Base-by-base conservation (phyloP, 2,888 invertebrate species). In the Cataglyphis albicans region DNA sequence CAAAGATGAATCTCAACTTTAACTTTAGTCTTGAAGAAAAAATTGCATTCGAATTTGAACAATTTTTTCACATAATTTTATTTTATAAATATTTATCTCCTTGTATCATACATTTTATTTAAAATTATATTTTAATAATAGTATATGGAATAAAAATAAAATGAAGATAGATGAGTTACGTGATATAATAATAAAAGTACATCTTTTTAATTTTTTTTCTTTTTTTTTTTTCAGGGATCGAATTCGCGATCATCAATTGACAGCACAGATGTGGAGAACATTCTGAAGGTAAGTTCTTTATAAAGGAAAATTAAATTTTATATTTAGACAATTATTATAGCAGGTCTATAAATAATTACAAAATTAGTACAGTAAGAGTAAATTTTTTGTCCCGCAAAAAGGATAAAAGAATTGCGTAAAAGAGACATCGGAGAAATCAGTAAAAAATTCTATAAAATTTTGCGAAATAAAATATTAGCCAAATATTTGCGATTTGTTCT, bases 251-350 rank as follows among this genome's bases (percentile, higher is more conserved):
- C 67, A 10, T 21, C 95, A 91, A 95, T 96, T 91, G 96, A 96
- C 93, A 96, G 95, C 93, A 95, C 95, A 88, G 95, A 95, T 90
- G 96, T 97, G 93, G 96, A 97, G 94, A 96, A 96, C 94, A 97
- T 97, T 93, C 95, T 97, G 92, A 97, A 96, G 96, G 97, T 97
- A 94, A 94, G 93, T 89, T 2, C 4, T 52, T 6, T 9, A 18
- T 7, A 12, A 12, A 52, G 5, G 52, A 18, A 2, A 18, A 2
- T 61, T 4, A 61, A 32, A n/a, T 3, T 3, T 61, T 38, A 2
- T 25, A 38, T 38, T 38, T 25, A 21, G 25, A 52, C 3, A 12
- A 52, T 75, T 75, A 52, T 52, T 10, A 15, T 3, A 32, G 1
- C 32, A 4, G 9, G 9, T 4, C 41, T 73, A 7, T 5, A 52